Evolutionary conservation across 2,113 vertebrate genomes (phyloP).

Genomic region (Rhinolophus sinicus): DNA sequence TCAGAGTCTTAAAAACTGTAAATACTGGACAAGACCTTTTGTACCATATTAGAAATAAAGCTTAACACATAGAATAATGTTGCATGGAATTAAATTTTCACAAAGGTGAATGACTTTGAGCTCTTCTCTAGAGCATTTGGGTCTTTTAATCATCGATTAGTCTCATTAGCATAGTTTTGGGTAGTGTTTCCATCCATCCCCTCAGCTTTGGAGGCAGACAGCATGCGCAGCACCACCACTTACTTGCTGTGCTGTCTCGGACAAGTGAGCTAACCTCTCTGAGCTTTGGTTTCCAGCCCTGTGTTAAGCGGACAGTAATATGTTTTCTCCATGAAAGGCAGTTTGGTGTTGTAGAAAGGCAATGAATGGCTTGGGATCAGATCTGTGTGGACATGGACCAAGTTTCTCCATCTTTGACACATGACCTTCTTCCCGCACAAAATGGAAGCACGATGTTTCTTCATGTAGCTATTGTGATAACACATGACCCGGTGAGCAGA

Average conservation of each 20-base stretch:
- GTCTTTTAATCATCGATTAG: background rate
- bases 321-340: background rate
- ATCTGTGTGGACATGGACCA: background rate
- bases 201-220: background rate
- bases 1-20: background rate
- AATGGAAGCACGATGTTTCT: no score
- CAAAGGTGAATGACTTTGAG: background rate
- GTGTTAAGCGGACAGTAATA: background rate
- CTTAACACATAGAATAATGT: background rate
- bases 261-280: background rate
- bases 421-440: background rate
- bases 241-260: background rate
- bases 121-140: background rate
- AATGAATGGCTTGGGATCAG: background rate
- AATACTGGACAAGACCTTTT: background rate
- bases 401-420: background rate
- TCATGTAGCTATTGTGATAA: accelerated
- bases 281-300: background rate
- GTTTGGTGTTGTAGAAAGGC: background rate
- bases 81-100: background rate
- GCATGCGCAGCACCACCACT: accelerated
- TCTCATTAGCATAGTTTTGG: background rate
- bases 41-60: background rate
- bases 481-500: accelerated
- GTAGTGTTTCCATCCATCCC: background rate